Evolutionary conservation across 2,113 vertebrate species (phyloP), one percentile per base, ranked within the genome.

Genomic region (Microcebus murinus): DNA sequence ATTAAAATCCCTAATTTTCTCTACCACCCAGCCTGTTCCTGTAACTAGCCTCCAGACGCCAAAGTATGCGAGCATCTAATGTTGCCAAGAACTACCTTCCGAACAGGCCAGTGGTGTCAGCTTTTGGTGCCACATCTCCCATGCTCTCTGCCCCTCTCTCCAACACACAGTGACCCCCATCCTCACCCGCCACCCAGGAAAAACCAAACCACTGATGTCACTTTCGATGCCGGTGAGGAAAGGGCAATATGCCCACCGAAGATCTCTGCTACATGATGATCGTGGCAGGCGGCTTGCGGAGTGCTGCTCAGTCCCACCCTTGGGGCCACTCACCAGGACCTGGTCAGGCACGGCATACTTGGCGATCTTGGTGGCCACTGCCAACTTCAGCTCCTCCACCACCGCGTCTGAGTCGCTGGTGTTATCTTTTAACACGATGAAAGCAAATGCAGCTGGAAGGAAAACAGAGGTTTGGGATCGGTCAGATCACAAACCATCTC

Each of bases 291-390:
- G 27, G 5, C 34, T 29, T 20, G 7, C 34, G n/a, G 48, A 59
- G 8, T 36, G 50, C 48, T 31, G 48, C 0, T 0, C 8, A 0
- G 5, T 4, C 2, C 27, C 25, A 25, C 15, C 25, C 0, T 3
- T 9, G 42, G 1, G 8, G 6, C 27, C 85, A 96, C 99, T 99
- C 96, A 99, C 99, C 99, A 99, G 96, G 87, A 99, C 99, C 91
- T 99, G 99, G 42, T 99, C 99, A 1, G 99, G 99, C 68, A 99
- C 98, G 0, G 99, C 99, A 0, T 99, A 99, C 90, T 99, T 99
- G 94, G 99, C 99, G 13, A 99, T 99, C 96, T 99, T 99, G 39
- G 98, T 98, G 79, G 99, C 98, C 79, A 99, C 99, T 14, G 98
- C 98, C 0, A 76, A 76, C 97, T 96, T 99, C 86, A 99, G 98